These are phyloP conservation scores for Danio jaintianensis DNA, from an alignment of 2,797 vertebrate genomes.

Conservation along the genomic window DNA sequence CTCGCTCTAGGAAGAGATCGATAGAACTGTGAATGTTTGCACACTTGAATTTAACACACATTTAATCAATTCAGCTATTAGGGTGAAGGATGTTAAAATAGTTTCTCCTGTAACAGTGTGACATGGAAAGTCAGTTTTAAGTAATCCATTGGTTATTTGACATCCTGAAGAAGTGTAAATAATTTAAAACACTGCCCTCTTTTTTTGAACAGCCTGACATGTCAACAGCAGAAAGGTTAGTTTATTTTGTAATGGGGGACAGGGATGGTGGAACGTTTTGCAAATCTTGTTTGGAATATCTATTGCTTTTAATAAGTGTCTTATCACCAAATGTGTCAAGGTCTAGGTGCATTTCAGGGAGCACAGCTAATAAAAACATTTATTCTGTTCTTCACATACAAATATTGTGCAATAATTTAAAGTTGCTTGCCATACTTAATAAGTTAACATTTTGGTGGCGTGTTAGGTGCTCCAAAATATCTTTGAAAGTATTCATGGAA, in stretches of 20 bases:
- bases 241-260: background rate
- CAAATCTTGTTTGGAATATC: background rate
- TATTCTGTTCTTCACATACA: too few species aligned
- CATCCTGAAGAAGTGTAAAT: background rate
- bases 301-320: too few species aligned
- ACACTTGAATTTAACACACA: constrained; percentile 16
- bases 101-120: background rate
- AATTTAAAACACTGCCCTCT: constrained; percentile 2
- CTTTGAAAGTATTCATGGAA: too few species aligned
- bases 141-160: background rate
- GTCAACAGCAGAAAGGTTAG: background rate
- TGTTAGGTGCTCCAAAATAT: too few species aligned
- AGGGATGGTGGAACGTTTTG: background rate
- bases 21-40: constrained; percentile 27
- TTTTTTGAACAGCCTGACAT: background rate
- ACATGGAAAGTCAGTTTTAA: background rate
- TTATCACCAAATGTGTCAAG: too few species aligned
- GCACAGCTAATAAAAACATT: too few species aligned
- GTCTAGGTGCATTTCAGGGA: too few species aligned
- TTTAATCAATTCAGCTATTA: constrained; percentile 9
- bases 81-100: background rate
- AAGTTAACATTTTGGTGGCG: too few species aligned
- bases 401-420: too few species aligned
- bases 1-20: constrained; percentile 12
- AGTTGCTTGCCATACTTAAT: too few species aligned